phyloP scores from a whole-genome alignment of 2,888 invertebrate species.

The Leptopilina syphax region DNA sequence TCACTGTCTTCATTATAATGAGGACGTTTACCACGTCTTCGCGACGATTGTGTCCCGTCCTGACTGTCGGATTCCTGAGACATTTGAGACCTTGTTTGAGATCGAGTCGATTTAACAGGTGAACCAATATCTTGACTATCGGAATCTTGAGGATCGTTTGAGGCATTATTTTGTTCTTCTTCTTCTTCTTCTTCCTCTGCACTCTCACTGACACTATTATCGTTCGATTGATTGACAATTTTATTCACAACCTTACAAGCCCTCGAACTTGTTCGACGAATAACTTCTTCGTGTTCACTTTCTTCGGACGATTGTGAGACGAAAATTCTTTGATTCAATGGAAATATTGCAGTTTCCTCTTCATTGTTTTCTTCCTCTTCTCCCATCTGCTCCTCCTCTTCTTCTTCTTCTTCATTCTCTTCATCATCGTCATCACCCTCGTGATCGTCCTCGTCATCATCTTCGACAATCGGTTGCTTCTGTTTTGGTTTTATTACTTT shows the following conservation, averaged over 20 bases:
- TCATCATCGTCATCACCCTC: constrained; percentile 55
- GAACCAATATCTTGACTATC: constrained; percentile 36
- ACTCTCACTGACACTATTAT: constrained; percentile 57
- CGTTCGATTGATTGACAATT: constrained; percentile 50
- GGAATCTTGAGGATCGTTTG: constrained; percentile 45
- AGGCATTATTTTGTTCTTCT: constrained; percentile 42
- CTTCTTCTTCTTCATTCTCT: constrained; percentile 49
- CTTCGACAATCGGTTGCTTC: constrained; percentile 60
- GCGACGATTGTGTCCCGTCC: constrained; percentile 57
- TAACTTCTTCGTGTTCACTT: constrained; percentile 58
- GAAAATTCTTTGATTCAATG: constrained; percentile 15
- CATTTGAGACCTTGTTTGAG: constrained; percentile 39
- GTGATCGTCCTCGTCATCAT: constrained; percentile 55
- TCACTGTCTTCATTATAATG: constrained; percentile 73
- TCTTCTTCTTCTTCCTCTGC: constrained; percentile 50
- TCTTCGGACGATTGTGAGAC: constrained; percentile 43
- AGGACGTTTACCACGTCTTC: constrained; percentile 68
- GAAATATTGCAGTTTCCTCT: constrained; percentile 3
- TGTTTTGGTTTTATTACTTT: constrained; percentile 54
- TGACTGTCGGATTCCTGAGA: constrained; percentile 52
- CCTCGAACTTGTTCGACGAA: constrained; percentile 61
- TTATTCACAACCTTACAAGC: constrained; percentile 57
- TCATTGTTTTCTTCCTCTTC: constrained; percentile 40
- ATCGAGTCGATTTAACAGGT: constrained; percentile 22
- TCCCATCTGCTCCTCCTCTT: constrained; percentile 45